Evolutionary conservation across 2,797 vertebrate species (phyloP).

Genomic region (Parauchenoglanis punctatus): DNA sequence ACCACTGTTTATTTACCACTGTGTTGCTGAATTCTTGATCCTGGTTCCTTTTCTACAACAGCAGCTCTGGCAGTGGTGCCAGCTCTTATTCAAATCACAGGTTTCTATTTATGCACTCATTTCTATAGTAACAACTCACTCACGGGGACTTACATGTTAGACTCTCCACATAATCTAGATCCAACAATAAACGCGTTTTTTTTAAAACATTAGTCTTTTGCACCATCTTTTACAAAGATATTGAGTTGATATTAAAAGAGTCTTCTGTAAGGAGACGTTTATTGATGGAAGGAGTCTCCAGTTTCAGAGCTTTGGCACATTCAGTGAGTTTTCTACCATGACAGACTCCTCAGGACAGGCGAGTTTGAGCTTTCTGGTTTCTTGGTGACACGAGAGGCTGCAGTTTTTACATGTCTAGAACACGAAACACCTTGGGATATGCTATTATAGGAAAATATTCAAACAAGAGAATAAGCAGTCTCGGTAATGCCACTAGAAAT

Average conservation of each 20-base stretch:
- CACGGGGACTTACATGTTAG: too few relatives aligned
- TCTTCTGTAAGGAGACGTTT: neutral
- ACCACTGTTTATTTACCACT: neutral
- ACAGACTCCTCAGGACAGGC: neutral
- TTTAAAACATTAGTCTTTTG: too few relatives aligned
- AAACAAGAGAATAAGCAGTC: neutral
- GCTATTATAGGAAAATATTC: neutral
- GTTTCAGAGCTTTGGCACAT: neutral
- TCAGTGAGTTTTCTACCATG: neutral
- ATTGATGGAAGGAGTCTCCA: neutral
- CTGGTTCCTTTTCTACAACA: neutral
- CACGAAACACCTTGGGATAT: neutral
- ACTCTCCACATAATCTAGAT: neutral
- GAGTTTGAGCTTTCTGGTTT: neutral
- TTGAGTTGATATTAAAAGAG: too few relatives aligned
- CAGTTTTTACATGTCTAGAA: neutral
- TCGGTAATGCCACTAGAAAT: neutral
- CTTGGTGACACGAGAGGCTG: neutral
- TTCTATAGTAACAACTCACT: neutral
- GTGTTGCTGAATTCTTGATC: neutral
- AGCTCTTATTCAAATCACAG: neutral
- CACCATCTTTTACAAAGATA: too few relatives aligned
- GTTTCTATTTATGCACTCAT: neutral
- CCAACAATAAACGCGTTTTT: neutral
- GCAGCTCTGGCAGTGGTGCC: neutral